Evolutionary conservation across 2,113 vertebrate species (phyloP), one percentile per base, ranked within the genome.

Genomic region (Nothocercus nigrocapillus): DNA sequence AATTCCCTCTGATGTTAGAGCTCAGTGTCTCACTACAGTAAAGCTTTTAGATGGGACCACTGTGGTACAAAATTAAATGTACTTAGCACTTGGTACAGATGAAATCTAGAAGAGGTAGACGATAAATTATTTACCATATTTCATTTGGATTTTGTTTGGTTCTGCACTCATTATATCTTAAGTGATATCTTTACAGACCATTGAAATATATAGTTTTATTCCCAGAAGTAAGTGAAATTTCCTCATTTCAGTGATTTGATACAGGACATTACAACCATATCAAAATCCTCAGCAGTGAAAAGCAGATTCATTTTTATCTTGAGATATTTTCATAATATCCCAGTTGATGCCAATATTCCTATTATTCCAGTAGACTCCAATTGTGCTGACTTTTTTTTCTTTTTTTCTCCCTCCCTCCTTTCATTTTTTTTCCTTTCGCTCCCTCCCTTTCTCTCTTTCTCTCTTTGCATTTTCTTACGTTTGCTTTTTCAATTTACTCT

Each of bases 241-340:
- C 74, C 68, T 84, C 97, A 75, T 84, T 95, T 59, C 76, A 79
- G 83, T 64, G 47, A 81, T 81, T 82, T 73, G 61, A 67, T 67
- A 83, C 9, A 81, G 63, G 77, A 80, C 75, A 84, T 92, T 83
- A 85, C 49, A 88, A 61, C 94, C 81, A 89, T 79, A 95, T 92
- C 85, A 93, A 94, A 95, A 88, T 88, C 66, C 81, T 59, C 47
- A 91, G 63, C 51, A 82, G 54, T 76, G 62, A 87, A 51, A 86
- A 72, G 79, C 85, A 85, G 30, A 83, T 90, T 85, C 27, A 42
- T 82, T 93, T 93, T 95, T 77, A 51, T 81, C 44, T 76, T 89
- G 78, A 89, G 25, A 63, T 67, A 24, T 19, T 82, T 66, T 89
- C 72, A 90, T n/a, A 75, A 34, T 81, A 78, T 94, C 9, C 25